A percentile compares a stretch with the other conserved stretches of the same genome.
Evolutionary conservation across 2,113 vertebrate genomes (phyloP).

Genomic region (Zosterops borbonicus): DNA sequence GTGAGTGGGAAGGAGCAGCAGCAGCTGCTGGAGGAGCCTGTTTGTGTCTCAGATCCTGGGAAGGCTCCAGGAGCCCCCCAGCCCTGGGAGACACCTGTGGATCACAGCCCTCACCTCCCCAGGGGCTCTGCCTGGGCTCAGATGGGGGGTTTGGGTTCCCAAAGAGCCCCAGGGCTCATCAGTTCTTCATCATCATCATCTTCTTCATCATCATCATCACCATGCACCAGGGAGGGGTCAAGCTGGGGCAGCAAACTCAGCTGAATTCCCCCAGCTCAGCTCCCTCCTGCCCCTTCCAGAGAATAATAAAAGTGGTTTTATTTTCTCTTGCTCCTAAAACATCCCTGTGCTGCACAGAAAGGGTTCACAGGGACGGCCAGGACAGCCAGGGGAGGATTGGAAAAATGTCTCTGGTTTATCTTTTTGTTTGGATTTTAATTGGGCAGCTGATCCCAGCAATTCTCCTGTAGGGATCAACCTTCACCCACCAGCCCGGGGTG

Average conservation of each 20-base stretch:
- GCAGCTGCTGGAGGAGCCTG: neutral
- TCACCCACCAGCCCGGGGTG: fast-evolving
- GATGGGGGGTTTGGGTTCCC: neutral
- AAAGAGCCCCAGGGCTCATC: neutral
- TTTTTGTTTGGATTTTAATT: neutral
- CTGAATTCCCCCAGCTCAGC: neutral
- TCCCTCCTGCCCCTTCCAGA: neutral
- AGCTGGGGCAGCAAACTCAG: fast-evolving
- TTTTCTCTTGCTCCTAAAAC: neutral
- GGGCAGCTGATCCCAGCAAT: neutral
- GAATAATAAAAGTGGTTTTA: fast-evolving
- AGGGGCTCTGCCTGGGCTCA: neutral
- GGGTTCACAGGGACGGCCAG: neutral
- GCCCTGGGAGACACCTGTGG: neutral
- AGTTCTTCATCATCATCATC: neutral
- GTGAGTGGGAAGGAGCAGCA: neutral
- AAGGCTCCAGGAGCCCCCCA: neutral
- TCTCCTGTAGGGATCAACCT: fast-evolving
- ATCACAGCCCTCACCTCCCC: neutral
- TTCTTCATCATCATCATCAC: too few species aligned
- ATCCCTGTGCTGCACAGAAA: neutral
- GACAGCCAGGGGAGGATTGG: neutral
- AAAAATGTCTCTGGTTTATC: neutral
- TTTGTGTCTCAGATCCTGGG: neutral
- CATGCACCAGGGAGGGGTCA: neutral